Percentiles rank a stretch among this genome's conserved stretches.
phyloP scores from a whole-genome alignment of 2,888 invertebrate genomes.

The Lypha dubia region DNA sequence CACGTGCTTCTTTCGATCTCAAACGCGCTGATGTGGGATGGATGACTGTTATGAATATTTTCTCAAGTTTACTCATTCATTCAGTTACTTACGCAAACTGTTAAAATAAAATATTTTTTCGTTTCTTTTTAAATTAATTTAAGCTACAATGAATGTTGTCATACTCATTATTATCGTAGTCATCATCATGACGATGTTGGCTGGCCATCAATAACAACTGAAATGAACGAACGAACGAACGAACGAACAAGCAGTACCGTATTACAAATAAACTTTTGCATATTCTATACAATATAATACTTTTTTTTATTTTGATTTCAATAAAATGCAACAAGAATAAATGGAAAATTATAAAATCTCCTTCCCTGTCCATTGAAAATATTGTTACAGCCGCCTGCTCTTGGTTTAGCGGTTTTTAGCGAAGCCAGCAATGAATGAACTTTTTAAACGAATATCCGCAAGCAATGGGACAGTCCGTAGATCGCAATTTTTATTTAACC shows the following conservation, averaged over 20 bases:
- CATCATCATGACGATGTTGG: too few relatives aligned
- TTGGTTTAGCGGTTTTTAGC: constrained; percentile 45
- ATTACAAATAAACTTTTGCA: constrained; percentile 32
- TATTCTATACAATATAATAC: background rate
- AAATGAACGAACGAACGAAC: constrained; percentile 35
- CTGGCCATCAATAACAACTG: constrained; percentile 37
- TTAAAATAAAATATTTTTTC: constrained; percentile 37
- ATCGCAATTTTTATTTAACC: too few relatives aligned
- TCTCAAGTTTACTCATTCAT: constrained; percentile 38
- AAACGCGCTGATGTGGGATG: constrained; percentile 51
- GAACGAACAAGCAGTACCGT: constrained; percentile 26
- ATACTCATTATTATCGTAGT: background rate
- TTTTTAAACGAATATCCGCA: background rate
- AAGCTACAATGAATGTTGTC: constrained; percentile 48
- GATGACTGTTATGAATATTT: constrained; percentile 50
- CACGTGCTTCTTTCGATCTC: constrained; percentile 64
- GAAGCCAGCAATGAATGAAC: background rate
- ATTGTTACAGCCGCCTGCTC: constrained; percentile 61
- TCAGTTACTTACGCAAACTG: constrained; percentile 50
- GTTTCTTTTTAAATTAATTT: constrained; percentile 23
- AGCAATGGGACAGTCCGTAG: constrained; percentile 73
- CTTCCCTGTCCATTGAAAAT: constrained; percentile 41
- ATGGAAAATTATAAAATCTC: constrained; percentile 40
- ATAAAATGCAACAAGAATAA: constrained; percentile 44
- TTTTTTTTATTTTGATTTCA: background rate